Evolutionary conservation across 1,140 invertebrate genomes (phyloP).

Genomic region (Heliconius eleuchia): DNA sequence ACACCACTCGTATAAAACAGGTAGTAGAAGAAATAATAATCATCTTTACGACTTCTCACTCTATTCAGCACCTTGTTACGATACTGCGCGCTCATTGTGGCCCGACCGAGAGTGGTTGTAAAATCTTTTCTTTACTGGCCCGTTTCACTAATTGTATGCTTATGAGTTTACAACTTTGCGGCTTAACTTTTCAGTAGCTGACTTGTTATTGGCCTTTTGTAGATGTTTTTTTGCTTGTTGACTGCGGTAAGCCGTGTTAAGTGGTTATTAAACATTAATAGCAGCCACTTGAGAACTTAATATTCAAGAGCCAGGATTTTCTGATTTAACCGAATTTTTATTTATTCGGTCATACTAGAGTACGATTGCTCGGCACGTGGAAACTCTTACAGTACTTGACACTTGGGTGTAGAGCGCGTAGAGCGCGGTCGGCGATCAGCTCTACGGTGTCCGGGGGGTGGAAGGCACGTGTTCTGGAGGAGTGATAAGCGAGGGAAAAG

Average conservation of each 20-base stretch:
- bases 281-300: conserved; percentile 24
- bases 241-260: conserved; percentile 32
- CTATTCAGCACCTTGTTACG: conserved; percentile 82
- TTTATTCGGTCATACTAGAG: background rate
- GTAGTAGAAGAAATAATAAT: conserved; percentile 83
- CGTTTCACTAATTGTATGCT: conserved; percentile 81
- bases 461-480: conserved; percentile 62
- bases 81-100: conserved; percentile 80
- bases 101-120: conserved; percentile 77
- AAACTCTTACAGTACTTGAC: background rate
- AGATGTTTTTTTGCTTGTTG: conserved; percentile 50
- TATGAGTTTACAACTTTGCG: conserved; percentile 79
- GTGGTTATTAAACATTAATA: conserved; percentile 30
- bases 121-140: conserved; percentile 81
- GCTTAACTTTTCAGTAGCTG: conserved; percentile 72
- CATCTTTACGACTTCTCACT: conserved; percentile 83
- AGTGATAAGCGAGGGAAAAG: conserved; percentile 76
- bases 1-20: conserved; percentile 75
- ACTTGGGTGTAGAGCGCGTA: background rate
- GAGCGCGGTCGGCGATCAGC: background rate
- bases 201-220: conserved; percentile 70
- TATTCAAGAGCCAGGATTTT: background rate
- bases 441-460: background rate
- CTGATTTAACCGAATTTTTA: background rate
- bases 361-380: background rate